phyloP scores from a whole-genome alignment of 2,113 vertebrate species.

The Cynoglossus semilaevis region DNA sequence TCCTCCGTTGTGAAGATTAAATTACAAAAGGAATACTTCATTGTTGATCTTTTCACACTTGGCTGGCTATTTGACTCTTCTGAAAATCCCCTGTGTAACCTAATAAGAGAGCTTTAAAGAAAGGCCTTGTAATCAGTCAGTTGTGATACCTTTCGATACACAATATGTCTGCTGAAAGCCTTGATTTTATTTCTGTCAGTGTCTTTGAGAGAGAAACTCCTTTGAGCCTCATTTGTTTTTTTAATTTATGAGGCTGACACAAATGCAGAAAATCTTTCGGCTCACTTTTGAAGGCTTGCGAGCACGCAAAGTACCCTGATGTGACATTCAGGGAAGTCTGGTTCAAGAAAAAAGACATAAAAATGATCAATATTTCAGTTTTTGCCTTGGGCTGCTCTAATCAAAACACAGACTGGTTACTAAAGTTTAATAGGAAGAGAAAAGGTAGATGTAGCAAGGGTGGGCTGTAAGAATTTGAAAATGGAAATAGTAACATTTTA shows the following conservation, averaged over 20 bases:
- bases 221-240: slow-evolving; percentile 6
- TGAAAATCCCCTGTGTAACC: slow-evolving; percentile 16
- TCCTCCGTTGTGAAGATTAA: slow-evolving; percentile 14
- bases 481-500: too few species aligned
- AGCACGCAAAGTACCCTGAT: slow-evolving; percentile 9
- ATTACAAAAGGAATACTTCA: slow-evolving; percentile 38
- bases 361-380: slow-evolving; percentile 40
- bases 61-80: slow-evolving; percentile 14
- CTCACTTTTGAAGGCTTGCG: slow-evolving; percentile 1
- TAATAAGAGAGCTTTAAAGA: slow-evolving; percentile 22
- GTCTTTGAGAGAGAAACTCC: slow-evolving; percentile 22
- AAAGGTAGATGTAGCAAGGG: background rate
- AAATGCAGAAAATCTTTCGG: background rate
- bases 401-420: slow-evolving; percentile 11
- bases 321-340: slow-evolving; percentile 14
- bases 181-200: slow-evolving; percentile 25
- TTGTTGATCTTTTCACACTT: slow-evolving; percentile 18
- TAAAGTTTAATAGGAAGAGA: slow-evolving; percentile 40
- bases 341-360: slow-evolving; percentile 23
- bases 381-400: slow-evolving; percentile 30
- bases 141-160: slow-evolving; percentile 22
- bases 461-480: too few species aligned
- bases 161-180: slow-evolving; percentile 26
- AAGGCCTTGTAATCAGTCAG: slow-evolving; percentile 5
- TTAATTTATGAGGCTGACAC: slow-evolving; percentile 22